Base-by-base conservation (phyloP, 1,140 invertebrate genomes). In the Nasonia vitripennis region DNA sequence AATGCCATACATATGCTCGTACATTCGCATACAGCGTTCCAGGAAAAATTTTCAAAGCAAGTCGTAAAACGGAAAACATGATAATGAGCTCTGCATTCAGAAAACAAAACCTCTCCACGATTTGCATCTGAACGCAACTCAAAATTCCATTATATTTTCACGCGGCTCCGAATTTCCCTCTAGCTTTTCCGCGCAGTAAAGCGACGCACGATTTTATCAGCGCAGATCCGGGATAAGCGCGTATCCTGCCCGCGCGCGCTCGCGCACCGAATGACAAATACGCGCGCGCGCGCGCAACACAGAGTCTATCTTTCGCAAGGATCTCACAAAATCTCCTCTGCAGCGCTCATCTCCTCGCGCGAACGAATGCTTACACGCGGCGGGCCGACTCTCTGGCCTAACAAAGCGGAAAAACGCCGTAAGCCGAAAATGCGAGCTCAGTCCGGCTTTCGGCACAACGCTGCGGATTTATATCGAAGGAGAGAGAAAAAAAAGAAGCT, bases 361-460 rank as follows among this genome's bases (percentile, higher is more conserved):
- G 4, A 27, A 5, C 78, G 6, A 41, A 9, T 31, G 37, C 37
- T 7, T 11, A n/a, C 12, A 2, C 0, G 14, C 10, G 34, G 14
- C 2, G 34, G 20, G 34, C 80, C 27, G 27, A 27, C 27, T 27
- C 27, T 37, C 34, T 37, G 3, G 34, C 4, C 34, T 85, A 87
- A 87, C 87, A 88, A 84, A 81, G 87, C 85, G 86, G 81, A 87
- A 88, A 88, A 82, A 45, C 41, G 41, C 87, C 62, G 87, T 84
- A 27, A 78, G 75, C 78, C 48, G 79, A 80, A 83, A 88, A 87
- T 84, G 74, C 23, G 84, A 85, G 78, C 34, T 77, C 48, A 55
- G 74, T 5, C 51, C 27, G 37, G 6, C 81, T 55, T 70, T 14
- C 45, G n/a, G n/a, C 20, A 41, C 17, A 37, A 23, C 4, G 20